Percentiles rank a stretch among this genome's conserved stretches.
These are phyloP conservation scores for Acleris holmiana DNA, from an alignment of 2,888 invertebrate genomes.

Conservation along the genomic window DNA sequence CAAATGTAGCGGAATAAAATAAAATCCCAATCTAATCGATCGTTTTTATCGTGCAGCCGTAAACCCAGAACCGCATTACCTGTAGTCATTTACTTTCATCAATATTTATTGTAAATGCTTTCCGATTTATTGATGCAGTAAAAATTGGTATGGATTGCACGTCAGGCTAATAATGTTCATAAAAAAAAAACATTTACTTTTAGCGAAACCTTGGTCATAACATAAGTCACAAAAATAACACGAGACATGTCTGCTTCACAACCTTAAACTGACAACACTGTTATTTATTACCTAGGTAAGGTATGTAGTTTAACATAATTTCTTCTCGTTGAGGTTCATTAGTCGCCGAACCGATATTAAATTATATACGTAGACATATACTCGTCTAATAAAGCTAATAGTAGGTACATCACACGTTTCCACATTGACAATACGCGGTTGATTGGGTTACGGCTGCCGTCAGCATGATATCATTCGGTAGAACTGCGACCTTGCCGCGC, in stretches of 20 bases:
- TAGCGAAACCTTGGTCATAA: too few relatives aligned
- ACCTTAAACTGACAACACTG: too few relatives aligned
- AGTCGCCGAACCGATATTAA: slow-evolving; percentile 7
- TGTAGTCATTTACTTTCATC: slow-evolving; percentile 25
- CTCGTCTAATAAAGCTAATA: slow-evolving; percentile 7
- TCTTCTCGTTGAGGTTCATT: slow-evolving; percentile 26
- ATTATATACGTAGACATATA: too few relatives aligned
- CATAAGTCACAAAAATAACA: too few relatives aligned
- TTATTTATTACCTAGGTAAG: too few relatives aligned
- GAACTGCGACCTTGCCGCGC: slow-evolving; percentile 62
- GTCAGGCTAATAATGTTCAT: neutral
- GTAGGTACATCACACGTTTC: slow-evolving; percentile 30
- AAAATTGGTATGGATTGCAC: neutral
- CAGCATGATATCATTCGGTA: slow-evolving; percentile 61
- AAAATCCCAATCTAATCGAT: slow-evolving; percentile 28
- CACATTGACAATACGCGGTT: slow-evolving; percentile 47
- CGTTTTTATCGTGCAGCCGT: slow-evolving; percentile 27
- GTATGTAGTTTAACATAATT: slow-evolving; percentile 27
- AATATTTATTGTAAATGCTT: slow-evolving; percentile 30
- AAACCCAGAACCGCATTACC: slow-evolving; percentile 31
- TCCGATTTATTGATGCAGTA: neutral
- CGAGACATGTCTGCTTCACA: too few relatives aligned
- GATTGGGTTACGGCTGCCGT: slow-evolving; percentile 53
- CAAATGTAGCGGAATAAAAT: slow-evolving; percentile 20
- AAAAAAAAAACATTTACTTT: neutral